These are phyloP conservation scores for Elaphurus davidianus DNA, from an alignment of 2,113 vertebrate genomes.

Conservation along the genomic window DNA sequence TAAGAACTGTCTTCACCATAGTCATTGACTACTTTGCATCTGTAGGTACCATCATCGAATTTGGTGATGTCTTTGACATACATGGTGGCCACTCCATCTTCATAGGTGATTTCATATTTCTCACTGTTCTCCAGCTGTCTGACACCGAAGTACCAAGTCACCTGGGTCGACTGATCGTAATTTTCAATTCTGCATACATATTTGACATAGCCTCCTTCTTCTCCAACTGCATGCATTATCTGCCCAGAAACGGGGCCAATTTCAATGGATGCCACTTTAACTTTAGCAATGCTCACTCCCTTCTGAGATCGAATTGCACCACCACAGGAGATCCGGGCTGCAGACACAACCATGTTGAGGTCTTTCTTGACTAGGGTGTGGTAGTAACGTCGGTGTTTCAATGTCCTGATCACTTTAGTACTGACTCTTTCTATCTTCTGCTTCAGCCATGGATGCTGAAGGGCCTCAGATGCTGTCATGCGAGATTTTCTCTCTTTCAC, in stretches of 20 bases:
- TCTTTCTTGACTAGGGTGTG: constrained; percentile 94
- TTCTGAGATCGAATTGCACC: constrained; percentile 93
- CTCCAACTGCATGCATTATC: constrained; percentile 87
- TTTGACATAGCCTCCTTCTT: constrained; percentile 90
- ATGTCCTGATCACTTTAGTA: constrained; percentile 89
- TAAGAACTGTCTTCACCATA: constrained; percentile 98
- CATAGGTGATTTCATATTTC: constrained; percentile 94
- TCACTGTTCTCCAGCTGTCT: constrained; percentile 92
- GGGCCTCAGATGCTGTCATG: constrained; percentile 94
- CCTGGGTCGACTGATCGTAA: constrained; percentile 95
- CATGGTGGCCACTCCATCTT: constrained; percentile 94
- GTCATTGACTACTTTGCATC: constrained; percentile 96
- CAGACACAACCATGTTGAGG: constrained; percentile 93
- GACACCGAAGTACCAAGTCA: constrained; percentile 98
- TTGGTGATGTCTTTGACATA: constrained; percentile 90
- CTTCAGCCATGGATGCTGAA: constrained; percentile 92
- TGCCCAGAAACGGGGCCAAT: constrained; percentile 94
- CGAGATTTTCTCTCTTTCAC: constrained; percentile 96
- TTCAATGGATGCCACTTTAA: constrained; percentile 96
- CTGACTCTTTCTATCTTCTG: constrained; percentile 89
- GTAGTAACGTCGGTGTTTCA: constrained; percentile 96
- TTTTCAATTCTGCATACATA: constrained; percentile 95
- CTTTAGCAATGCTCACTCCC: constrained; percentile 93
- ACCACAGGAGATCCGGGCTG: constrained; percentile 93
- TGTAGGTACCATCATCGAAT: constrained; percentile 95